Evolutionary conservation across 2,888 invertebrate genomes (phyloP), one percentile per base, ranked within the genome.

Genomic region (Melanotus villosus): DNA sequence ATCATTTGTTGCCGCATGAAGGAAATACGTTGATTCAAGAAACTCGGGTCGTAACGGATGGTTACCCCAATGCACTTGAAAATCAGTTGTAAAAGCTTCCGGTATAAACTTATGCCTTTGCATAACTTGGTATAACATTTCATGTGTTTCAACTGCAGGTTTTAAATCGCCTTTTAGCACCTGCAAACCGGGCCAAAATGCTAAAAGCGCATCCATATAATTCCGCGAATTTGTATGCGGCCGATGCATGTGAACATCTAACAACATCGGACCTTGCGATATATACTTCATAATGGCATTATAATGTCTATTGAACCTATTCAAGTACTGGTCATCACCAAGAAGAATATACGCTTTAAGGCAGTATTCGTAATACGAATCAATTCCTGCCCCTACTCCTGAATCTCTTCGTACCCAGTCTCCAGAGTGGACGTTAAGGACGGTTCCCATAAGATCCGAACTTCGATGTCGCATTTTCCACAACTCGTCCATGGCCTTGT

Each of bases 151-250:
- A n/a, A 99, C 97, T 0, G 99, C 99, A 6, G 98, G 96, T 79
- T 96, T 93, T 9, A 99, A 90, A 83, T 99, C 99, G 0, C 99
- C 99, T 78, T 90, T 87, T 34, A 82, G 73, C 4, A 85, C 84
- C 87, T 98, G 98, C 12, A 99, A 86, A 0, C 98, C 99, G 0
- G 99, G 99, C 98, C 99, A 99, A 85, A 99, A 99, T 3, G 99
- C 99, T 47, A 98, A 87, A 68, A 99, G 85, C 0, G 99, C 93
- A 85, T 99, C 99, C 98, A 99, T 98, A 83, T 96, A 99, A 85
- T 97, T 96, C 65, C 96, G 90, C 0, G 98, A 94, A 81, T 96
- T 96, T 0, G 97, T 93, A 79, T 96, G 94, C 0, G 99, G 99
- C 77, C 96, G 88, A 79, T 91, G 90, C 91, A 91, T 91, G 75